phyloP scores from a whole-genome alignment of 2,113 vertebrate genomes.

The Benitochromis conjunctus region DNA sequence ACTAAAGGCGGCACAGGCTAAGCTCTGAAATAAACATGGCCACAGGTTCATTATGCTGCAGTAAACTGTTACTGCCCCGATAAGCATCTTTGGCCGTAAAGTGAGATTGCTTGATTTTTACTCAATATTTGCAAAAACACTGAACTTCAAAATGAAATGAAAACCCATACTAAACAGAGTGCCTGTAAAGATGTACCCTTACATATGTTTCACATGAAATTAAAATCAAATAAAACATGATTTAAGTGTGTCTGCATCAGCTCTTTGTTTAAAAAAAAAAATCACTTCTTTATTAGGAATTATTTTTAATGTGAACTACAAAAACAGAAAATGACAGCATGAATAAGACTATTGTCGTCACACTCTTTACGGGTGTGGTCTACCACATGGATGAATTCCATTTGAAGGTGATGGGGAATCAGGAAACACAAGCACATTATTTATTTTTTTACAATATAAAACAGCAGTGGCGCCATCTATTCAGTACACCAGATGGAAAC shows the following conservation, averaged over 20 bases:
- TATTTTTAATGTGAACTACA: slow-evolving; percentile 73
- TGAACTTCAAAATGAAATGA: background rate
- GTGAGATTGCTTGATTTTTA: background rate
- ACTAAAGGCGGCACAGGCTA: slow-evolving; percentile 65
- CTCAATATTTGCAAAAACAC: background rate
- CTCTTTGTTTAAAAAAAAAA: background rate
- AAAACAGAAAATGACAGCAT: slow-evolving; percentile 74
- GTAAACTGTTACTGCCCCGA: background rate
- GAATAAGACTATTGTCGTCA: slow-evolving; percentile 66
- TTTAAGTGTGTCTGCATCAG: background rate
- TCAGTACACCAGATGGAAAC: slow-evolving; percentile 46
- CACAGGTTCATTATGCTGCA: background rate
- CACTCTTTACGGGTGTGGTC: slow-evolving; percentile 50
- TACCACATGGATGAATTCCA: slow-evolving; percentile 60
- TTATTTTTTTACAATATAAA: slow-evolving; percentile 75
- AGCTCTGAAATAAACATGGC: slow-evolving; percentile 63
- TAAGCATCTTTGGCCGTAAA: background rate
- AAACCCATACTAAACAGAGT: background rate
- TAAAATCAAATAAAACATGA: background rate
- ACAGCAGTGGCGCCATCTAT: slow-evolving; percentile 59
- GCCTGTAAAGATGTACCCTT: background rate
- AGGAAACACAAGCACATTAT: slow-evolving; percentile 60
- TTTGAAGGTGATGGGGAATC: slow-evolving; percentile 25
- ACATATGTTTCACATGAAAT: background rate
- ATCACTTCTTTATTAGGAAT: slow-evolving; percentile 67